Base-by-base conservation (phyloP, 2,888 invertebrate genomes). In the Cerastis rubricosa region DNA sequence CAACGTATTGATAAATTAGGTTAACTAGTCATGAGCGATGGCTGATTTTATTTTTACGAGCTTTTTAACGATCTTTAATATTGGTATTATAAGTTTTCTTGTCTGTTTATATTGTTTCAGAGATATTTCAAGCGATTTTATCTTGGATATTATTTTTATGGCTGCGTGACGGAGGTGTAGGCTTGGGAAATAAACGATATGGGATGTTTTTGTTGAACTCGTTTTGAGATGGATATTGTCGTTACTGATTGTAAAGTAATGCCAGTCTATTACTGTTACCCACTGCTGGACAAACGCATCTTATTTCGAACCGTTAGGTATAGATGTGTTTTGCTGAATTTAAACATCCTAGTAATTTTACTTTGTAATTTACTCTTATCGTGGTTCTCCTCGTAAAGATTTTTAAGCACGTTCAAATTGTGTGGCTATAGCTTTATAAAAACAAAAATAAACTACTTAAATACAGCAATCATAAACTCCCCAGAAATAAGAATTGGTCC, bases 31-130 rank as follows among this genome's bases (percentile, higher is more conserved):
- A 17, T 81, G 79, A 85, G 57, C 65, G 78, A 87, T 81, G 73
- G 74, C 70, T 51, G 79, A 83, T 76, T 79, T 80, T 61, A 80
- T 81, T 87, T 81, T 86, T 86, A 87, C 75, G 85, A 83, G 70
- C 47, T 51, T 81, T 81, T 86, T 87, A 80, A 81, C 81, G 81
- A 78, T 66, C 78, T 76, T 65, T 76, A 75, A 83, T 81, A 83
- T 85, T 83, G 66, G 74, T 80, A 78, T 59, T 85, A 79, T 83
- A 78, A 71, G 71, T 74, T 86, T 67, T 66, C 84, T 64, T 86
- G 84, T 76, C 71, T 79, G 80, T 74, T 72, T 79, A 83, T 78
- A 65, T 83, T 79, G 71, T 83, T 71, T 76, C 75, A 76, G 35
- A 74, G 64, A 83, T 84, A 83, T 74, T 79, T 83, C 63, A 78